phyloP scores from a whole-genome alignment of 2,797 vertebrate genomes.

The Lithobates pipiens region DNA sequence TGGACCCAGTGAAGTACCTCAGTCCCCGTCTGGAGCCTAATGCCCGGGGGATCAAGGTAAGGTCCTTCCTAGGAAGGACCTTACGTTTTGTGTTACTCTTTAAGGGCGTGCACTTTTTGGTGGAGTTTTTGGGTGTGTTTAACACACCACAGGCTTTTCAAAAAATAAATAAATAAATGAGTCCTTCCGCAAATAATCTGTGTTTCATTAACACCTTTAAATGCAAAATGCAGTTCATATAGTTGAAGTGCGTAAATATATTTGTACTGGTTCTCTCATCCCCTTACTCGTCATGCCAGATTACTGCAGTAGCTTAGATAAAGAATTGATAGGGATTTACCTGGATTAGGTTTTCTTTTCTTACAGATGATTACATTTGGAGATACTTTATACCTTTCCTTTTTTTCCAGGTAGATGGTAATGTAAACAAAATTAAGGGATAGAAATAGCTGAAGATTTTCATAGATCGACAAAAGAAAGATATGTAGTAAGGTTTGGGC shows the following conservation, averaged over 20 bases:
- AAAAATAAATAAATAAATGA: too few relatives aligned
- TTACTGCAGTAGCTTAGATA: slow-evolving; percentile 8
- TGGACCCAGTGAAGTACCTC: too few relatives aligned
- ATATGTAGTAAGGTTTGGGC: slow-evolving; percentile 17
- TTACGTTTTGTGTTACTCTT: too few relatives aligned
- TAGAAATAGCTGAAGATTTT: slow-evolving; percentile 39
- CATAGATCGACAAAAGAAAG: slow-evolving; percentile 6
- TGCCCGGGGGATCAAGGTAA: too few relatives aligned
- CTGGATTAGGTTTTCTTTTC: slow-evolving; percentile 37
- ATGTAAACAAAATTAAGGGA: slow-evolving; percentile 57
- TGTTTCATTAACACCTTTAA: not conserved
- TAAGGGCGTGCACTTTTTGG: too few relatives aligned
- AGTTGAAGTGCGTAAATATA: not conserved
- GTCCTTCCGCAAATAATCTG: not conserved
- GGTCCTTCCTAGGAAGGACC: too few relatives aligned
- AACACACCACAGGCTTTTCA: too few relatives aligned
- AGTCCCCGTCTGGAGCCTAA: too few relatives aligned
- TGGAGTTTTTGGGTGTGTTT: too few relatives aligned
- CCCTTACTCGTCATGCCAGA: slow-evolving; percentile 3
- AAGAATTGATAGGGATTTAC: slow-evolving; percentile 16
- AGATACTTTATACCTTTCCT: slow-evolving; percentile 7
- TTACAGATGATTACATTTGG: not conserved
- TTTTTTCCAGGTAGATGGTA: slow-evolving; percentile 15
- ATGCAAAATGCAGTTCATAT: not conserved
- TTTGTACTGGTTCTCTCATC: not conserved